A percentile compares a stretch with the other conserved stretches of the same genome.
Conservation (phyloP, 2,797 vertebrate genomes). For the Glossophaga mutica region DNA sequence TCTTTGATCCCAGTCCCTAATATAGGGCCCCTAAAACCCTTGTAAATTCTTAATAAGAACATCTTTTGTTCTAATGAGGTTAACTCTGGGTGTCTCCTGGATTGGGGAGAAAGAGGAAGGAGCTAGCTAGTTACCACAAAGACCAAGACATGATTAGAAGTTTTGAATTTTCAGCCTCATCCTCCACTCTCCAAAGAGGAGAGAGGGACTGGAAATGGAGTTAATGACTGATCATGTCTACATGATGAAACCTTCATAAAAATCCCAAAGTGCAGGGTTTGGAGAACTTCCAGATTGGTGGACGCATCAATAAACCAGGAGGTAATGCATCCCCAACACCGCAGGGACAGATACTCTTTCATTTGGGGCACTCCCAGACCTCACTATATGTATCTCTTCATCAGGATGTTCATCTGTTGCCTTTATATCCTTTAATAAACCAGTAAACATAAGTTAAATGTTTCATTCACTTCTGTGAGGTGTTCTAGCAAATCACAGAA, state of each 20-base stretch:
- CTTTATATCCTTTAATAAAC: not conserved
- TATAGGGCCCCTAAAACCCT: not conserved
- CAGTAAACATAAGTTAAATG: not conserved
- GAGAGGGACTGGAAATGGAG: not conserved
- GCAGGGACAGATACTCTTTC: not conserved
- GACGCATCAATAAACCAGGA: too few species aligned
- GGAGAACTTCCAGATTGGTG: not conserved
- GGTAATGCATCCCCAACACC: not conserved
- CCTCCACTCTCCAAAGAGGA: not conserved
- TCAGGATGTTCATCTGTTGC: not conserved
- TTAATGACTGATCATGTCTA: not conserved
- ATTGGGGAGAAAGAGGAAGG: not conserved
- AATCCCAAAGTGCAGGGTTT: not conserved
- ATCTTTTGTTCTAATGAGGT: not conserved
- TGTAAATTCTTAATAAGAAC: not conserved
- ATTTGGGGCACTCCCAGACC: not conserved
- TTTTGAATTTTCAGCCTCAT: not conserved
- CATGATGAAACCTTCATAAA: not conserved
- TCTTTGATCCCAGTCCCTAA: not conserved
- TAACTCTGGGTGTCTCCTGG: not conserved
- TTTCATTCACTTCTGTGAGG: not conserved
- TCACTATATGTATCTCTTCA: not conserved
- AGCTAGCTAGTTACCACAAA: not conserved
- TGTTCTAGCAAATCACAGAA: not conserved
- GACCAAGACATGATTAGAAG: not conserved